Evolutionary conservation across 30 jellyfish, hydroid and myxozoan genomes (phyloP).

Genomic region (Hydractinia echinata): DNA sequence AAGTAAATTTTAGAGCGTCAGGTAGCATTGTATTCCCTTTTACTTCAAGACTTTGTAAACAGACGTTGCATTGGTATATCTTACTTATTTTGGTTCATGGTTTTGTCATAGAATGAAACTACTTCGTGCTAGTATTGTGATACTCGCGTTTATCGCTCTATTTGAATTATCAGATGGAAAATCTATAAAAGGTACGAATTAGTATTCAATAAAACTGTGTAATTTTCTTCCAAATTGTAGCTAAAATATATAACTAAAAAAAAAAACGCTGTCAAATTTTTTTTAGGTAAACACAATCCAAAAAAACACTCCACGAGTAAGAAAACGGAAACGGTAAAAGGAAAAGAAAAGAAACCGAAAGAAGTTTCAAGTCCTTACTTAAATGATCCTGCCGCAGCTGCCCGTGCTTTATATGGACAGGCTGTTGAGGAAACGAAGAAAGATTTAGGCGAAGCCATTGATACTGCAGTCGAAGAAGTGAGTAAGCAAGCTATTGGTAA

Average conservation of each 20-base stretch:
- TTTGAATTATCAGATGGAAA: conserved; percentile 1
- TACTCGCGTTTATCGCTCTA: background rate
- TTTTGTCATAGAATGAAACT: background rate
- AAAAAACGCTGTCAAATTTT: background rate
- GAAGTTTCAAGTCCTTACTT: conserved; percentile 14
- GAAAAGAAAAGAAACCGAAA: background rate
- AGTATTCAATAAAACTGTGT: background rate
- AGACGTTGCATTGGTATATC: no score
- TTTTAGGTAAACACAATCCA: background rate
- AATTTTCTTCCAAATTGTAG: background rate
- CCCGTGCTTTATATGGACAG: conserved; percentile 30
- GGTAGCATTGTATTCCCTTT: no score
- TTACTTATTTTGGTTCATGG: no score
- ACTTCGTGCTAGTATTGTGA: background rate
- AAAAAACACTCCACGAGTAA: background rate
- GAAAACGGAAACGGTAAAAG: background rate
- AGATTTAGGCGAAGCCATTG: conserved; percentile 23
- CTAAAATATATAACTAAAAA: background rate
- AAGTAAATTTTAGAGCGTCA: no score
- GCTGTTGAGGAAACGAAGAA: conserved; percentile 37
- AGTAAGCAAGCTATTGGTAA: conserved; percentile 25
- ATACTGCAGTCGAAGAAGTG: conserved; percentile 27
- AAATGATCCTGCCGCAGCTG: conserved; percentile 32
- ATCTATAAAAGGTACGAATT: background rate
- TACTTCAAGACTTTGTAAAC: no score